Base-by-base conservation (phyloP, 2,888 invertebrate species). In the Pyrrhopygopsis socrates region DNA sequence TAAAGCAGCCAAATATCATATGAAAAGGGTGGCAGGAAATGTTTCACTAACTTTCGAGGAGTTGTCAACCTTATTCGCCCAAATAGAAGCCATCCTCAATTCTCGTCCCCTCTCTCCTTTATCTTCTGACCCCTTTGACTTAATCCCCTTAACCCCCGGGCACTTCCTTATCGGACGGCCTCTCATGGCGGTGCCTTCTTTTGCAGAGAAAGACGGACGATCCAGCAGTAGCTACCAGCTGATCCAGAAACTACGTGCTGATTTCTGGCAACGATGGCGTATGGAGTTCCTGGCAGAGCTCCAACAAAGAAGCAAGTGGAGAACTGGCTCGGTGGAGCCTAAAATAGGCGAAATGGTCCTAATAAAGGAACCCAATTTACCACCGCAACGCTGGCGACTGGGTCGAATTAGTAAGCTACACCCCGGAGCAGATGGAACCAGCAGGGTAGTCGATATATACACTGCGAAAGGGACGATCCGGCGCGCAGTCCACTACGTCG, bases 1-100 rank as follows among this genome's bases (percentile, higher is more conserved):
- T n/a, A 86, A 86, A 27, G 58, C 74, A 24, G 81, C 84, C 0
- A 88, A 88, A 76, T 65, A 27, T 38, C 91, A 91, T 20, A 27
- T 89, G 5, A 81, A 80, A 73, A 73, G 88, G 18, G 41, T 73
- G 30, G 60, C 78, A 34, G 78, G 82, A 15, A 75, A 79, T 67
- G 20, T 27, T 70, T 68, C 50, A 74, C 27, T 85, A 20, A 89
- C 87, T 34, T 92, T 70, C 45, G 89, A 92, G 73, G 85, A 88
- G 68, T 70, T 89, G 27, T 29, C 70, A 15, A 87, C 88, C 15
- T 73, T 91, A n/a, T 90, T 91, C 60, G 63, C 81, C 29, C 88
- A 92, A 78, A 84, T 90, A 63, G 89, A 90, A 76, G 75, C 89
- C 13, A 88, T 91, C 67, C 81, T 92, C 8, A 91, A 92, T 74